Evolutionary conservation across 2,797 vertebrate genomes (phyloP), one percentile per base, ranked within the genome.

Genomic region (Danio kyathit): DNA sequence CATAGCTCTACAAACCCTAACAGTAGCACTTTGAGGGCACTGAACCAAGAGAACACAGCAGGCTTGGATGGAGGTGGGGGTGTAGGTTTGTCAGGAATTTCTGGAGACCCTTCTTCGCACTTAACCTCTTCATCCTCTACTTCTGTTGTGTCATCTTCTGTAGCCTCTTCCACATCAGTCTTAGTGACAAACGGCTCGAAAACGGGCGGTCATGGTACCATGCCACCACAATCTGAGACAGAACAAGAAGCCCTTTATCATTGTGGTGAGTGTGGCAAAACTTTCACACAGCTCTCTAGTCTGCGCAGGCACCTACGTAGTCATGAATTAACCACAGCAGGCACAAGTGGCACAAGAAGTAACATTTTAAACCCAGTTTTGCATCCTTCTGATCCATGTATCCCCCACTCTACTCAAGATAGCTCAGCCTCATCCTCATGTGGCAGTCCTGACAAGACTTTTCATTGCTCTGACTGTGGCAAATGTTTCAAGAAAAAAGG

Each of bases 401-500:
- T 94, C 81, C 93, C 94, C 69, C 94, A 95, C 89, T 95, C 95
- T 82, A 94, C 94, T 84, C 95, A 95, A 91, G 94, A 95, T 5
- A 49, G 8, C 16, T 56, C 87, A 49, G 82, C 89, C 11, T 82
- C 88, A 17, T 86, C 89, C 48, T 85, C 88, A 79, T 95, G 95
- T 84, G 90, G 91, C 85, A 95, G 94, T 83, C 95, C 94, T 87
- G 94, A 95, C 87, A 95, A 95, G 92, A 89, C 95, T 81, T 97
- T 97, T 92, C 93, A 96, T 6, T 98, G 97, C 76, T 94, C 96
- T 0, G 95, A 97, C 56, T 98, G 97, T 91, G 96, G 96, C 82
- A 98, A 97, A 88, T 92, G 93, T 84, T 97, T 98, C 93, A 97
- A 97, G 90, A 97, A 98, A 92, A 97, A 97, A 49, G 96, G 96